Evolutionary conservation across 2,113 vertebrate genomes (phyloP), one percentile per base, ranked within the genome.

Genomic region (Clarias batrachus): DNA sequence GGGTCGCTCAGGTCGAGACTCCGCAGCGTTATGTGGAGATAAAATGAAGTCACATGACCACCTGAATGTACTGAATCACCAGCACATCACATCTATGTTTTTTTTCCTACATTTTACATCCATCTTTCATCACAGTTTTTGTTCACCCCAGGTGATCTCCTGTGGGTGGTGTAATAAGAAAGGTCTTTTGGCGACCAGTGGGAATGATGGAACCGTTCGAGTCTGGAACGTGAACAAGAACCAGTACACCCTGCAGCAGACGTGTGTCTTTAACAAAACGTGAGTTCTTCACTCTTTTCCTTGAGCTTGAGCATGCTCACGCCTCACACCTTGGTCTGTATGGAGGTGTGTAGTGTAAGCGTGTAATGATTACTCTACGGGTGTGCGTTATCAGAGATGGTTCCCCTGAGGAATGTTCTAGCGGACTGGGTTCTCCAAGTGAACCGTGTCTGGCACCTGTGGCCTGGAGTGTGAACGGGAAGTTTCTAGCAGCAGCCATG

Each of bases 181-280:
- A 92, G 96, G 96, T 11, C 94, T 99, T 59, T 65, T 99, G 92
- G 97, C 97, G 0, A 99, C 98, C 1, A 99, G 97, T 80, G 97
- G 98, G 33, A 99, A 94, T 27, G 98, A 99, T 74, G 97, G 97
- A 16, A 99, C 97, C 0, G 97, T 98, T 66, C 93, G 97, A 48
- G 95, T 99, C 19, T 99, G 98, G 98, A 99, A 95, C 30, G 97
- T 99, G 14, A 97, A 97, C 30, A 98, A 97, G 92, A 99, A 95
- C 91, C 97, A 99, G 17, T 99, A 98, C 91, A 97, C 96, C 0
- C 92, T 99, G 23, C 98, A 99, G 33, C 98, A 99, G 89, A 99
- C 98, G 0, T 99, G 97, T 62, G 93, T 99, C 89, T 98, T 99
- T 92, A 98, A 96, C 81, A 98, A 97, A 93, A 87, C 95, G 97